Evolutionary conservation across 2,888 invertebrate species (phyloP).

Genomic region (Conchocele bisecta): DNA sequence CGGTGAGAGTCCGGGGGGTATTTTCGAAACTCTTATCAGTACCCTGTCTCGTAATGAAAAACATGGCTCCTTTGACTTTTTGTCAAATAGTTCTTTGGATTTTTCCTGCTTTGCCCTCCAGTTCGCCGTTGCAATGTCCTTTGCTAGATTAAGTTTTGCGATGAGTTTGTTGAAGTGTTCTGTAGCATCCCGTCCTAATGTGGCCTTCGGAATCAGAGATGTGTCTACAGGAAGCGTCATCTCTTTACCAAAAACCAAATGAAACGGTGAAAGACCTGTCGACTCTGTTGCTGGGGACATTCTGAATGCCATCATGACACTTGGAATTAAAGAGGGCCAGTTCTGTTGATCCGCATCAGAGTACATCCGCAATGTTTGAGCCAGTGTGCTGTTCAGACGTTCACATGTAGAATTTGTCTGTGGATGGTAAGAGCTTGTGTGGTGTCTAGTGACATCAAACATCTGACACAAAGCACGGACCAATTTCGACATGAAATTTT

Average conservation of each 20-base stretch:
- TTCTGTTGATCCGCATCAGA: slow-evolving; percentile 20
- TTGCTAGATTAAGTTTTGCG: slow-evolving; percentile 3
- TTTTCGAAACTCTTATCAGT: not conserved
- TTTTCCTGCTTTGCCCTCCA: slow-evolving; percentile 21
- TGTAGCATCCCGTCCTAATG: slow-evolving; percentile 10
- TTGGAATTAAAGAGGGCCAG: slow-evolving; percentile 25
- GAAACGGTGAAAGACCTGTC: slow-evolving; percentile 28
- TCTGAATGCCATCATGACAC: slow-evolving; percentile 32
- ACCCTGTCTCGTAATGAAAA: slow-evolving; percentile 24
- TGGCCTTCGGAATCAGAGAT: slow-evolving; percentile 5
- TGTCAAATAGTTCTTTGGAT: slow-evolving; percentile 25
- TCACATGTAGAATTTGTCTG: slow-evolving; percentile 8
- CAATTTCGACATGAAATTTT: slow-evolving; percentile 39
- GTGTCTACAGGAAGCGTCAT: slow-evolving; percentile 30
- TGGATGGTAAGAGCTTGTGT: not conserved
- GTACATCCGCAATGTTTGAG: slow-evolving; percentile 16
- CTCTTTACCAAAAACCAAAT: slow-evolving; percentile 23
- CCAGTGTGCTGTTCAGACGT: slow-evolving; percentile 27
- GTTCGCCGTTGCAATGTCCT: slow-evolving; percentile 13
- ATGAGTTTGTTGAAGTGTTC: slow-evolving; percentile 13
- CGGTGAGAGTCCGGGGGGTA: slow-evolving; percentile 15
- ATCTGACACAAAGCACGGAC: slow-evolving; percentile 33
- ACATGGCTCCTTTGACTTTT: slow-evolving; percentile 14
- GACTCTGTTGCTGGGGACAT: slow-evolving; percentile 18
- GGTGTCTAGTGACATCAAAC: slow-evolving; percentile 14